A percentile compares a stretch with the other conserved stretches of the same genome.
These are phyloP conservation scores for Coregonus clupeaformis DNA, from an alignment of 2,113 vertebrate species.

Conservation along the genomic window DNA sequence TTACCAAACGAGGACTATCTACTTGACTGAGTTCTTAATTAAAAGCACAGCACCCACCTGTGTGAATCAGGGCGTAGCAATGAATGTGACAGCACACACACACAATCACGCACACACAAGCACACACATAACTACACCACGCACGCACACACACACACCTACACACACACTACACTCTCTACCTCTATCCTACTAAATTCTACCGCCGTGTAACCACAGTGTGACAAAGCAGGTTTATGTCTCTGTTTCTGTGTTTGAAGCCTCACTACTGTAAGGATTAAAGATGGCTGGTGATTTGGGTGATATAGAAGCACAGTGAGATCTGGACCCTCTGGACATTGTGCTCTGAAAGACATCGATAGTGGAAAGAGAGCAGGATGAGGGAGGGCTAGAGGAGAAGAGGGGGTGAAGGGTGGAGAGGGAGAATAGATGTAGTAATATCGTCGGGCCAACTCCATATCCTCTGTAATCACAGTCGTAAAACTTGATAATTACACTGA, in stretches of 20 bases:
- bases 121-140: neutral
- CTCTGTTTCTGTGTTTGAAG: no score
- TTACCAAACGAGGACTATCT: constrained; percentile 71
- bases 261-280: no score
- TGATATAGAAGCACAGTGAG: constrained; percentile 52
- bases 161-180: no score
- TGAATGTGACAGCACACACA: neutral
- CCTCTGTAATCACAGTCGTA: constrained; percentile 55
- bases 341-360: constrained; percentile 22
- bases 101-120: neutral
- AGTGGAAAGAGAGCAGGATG: constrained; percentile 21
- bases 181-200: no score
- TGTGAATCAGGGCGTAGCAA: neutral
- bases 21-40: constrained; percentile 73
- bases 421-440: constrained; percentile 51
- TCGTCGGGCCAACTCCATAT: constrained; percentile 34
- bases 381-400: neutral
- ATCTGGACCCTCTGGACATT: no score
- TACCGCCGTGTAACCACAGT: no score
- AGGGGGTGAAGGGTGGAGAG: no score
- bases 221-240: no score
- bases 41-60: constrained; percentile 65
- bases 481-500: constrained; percentile 59
- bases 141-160: no score
- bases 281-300: no score